These are phyloP conservation scores for Drosophila niveifrons DNA, from an alignment of 2,888 invertebrate genomes.

Conservation along the genomic window DNA sequence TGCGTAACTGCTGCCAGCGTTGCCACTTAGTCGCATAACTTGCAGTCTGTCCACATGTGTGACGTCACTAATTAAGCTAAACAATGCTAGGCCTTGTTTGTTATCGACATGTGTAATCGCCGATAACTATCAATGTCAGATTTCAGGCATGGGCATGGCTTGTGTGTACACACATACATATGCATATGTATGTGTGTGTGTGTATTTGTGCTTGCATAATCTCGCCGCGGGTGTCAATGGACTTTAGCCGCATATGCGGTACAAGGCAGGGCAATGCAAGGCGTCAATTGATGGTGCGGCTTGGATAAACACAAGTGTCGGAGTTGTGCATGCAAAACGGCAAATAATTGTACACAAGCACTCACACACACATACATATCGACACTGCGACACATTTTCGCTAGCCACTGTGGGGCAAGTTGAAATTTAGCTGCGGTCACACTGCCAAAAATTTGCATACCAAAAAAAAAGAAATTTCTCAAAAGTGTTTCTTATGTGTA, in stretches of 20 bases:
- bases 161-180: neutral
- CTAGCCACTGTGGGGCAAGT: constrained; percentile 1
- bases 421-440: neutral
- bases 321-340: constrained; percentile 23
- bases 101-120: constrained; percentile 7
- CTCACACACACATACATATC: neutral
- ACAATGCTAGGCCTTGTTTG: constrained; percentile 1
- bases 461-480: neutral
- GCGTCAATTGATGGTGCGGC: constrained; percentile 19
- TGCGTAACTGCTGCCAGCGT: neutral
- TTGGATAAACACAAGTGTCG: constrained; percentile 8
- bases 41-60: neutral
- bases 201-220: constrained; percentile 14
- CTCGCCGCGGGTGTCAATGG: constrained; percentile 15
- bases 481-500: neutral
- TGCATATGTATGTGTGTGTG: neutral
- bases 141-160: constrained; percentile 2
- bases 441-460: constrained; percentile 13
- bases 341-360: constrained; percentile 8
- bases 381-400: neutral
- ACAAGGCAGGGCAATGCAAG: constrained; percentile 2
- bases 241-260: constrained; percentile 16
- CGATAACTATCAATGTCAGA: constrained; percentile 12
- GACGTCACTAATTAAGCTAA: neutral
- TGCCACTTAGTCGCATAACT: neutral